These are phyloP conservation scores for Enteromius trimaculatus DNA, from an alignment of 2,797 vertebrate genomes.

Conservation along the genomic window DNA sequence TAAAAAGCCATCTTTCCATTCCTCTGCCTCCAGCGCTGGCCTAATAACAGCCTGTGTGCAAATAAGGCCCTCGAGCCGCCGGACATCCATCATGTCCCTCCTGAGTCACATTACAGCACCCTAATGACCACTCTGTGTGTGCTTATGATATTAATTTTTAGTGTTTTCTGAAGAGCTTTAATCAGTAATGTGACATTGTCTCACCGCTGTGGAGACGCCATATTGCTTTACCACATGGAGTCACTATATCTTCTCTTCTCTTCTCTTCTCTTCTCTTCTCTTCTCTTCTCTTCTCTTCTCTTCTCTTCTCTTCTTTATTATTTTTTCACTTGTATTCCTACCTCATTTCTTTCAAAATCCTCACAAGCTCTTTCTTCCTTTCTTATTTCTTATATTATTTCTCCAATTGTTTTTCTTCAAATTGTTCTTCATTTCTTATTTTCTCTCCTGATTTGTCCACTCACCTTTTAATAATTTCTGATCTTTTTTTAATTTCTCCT, in stretches of 20 bases:
- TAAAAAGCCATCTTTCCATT: conserved; percentile 84
- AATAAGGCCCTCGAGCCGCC: conserved; percentile 91
- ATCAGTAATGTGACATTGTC: conserved; percentile 93
- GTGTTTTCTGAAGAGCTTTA: conserved; percentile 92
- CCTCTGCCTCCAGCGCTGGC: conserved; percentile 85
- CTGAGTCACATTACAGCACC: conserved; percentile 95
- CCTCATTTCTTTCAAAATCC: neutral
- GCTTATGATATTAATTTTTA: conserved; percentile 99
- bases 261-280: neutral
- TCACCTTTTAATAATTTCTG: neutral
- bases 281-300: neutral
- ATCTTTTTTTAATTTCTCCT: neutral
- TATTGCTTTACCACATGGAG: conserved; percentile 55
- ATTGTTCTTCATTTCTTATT: conserved; percentile 50
- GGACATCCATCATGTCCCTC: conserved; percentile 95
- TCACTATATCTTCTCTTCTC: conserved; percentile 26
- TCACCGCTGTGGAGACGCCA: conserved; percentile 77
- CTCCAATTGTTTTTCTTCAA: too few relatives aligned
- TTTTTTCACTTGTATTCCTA: neutral
- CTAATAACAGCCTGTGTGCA: conserved; percentile 96
- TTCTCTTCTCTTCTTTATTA: neutral
- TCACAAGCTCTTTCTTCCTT: neutral
- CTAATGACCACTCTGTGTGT: conserved; percentile 94
- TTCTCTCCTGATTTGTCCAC: neutral
- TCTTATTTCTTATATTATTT: neutral